Base-by-base conservation (phyloP, 1,140 invertebrate species). In the Temnothorax longispinosus region DNA sequence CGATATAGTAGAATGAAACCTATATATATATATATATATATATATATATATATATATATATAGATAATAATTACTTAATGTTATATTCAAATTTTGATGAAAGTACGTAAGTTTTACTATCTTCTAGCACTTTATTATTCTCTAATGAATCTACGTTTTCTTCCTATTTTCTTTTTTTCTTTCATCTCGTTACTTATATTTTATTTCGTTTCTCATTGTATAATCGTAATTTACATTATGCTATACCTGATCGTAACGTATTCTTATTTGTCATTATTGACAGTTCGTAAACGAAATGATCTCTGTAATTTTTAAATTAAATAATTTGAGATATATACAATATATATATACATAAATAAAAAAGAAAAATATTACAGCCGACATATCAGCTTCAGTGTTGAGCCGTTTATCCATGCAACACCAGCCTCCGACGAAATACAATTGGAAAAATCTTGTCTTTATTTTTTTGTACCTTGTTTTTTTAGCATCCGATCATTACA, bases 251-350 rank as follows among this genome's bases (percentile, higher is more conserved):
- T 88, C 74, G 85, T 87, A 93, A 78, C 77, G 91, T 92, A 86
- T 91, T 93, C 78, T 93, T 82, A 89, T 93, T 94, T 94, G 92
- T 95, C 93, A 88, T 89, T 87, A 88, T 60, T 72, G 92, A 94
- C 92, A 94, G 94, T 93, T 87, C 90, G 92, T 93, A 89, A 92
- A 93, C 87, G 80, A 94, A 94, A 94, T 95, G 95, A 95, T 95
- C 95, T 95, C 94, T 95, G 94, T 95, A 95, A 94, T 95, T 93
- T 95, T 95, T 94, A 92, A 93, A 94, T 93, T 93, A 93, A 93
- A 90, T 95, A 93, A 93, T 94, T 95, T 94, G 92, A 94, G 92
- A 88, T 62, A 76, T 72, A 74, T 35, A 54, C 6, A n/a, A 90
- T 54, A 74, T 18, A 74, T 54, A 92, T 93, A 69, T 15, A 69